These are phyloP conservation scores for Perca schrenkii DNA, from an alignment of 2,113 vertebrate genomes.

Conservation along the genomic window DNA sequence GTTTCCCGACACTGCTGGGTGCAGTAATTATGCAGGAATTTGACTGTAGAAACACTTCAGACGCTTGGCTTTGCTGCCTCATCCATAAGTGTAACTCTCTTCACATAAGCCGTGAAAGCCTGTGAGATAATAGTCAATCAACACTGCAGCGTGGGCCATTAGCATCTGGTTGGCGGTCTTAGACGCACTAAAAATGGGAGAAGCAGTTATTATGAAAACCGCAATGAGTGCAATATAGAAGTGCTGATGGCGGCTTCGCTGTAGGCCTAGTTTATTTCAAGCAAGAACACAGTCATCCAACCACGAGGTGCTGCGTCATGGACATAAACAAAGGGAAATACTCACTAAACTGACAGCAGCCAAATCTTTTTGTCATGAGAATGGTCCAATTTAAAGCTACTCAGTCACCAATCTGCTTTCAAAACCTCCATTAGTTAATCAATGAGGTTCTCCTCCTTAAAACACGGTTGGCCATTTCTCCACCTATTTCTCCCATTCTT, in stretches of 20 bases:
- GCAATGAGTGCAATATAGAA: slow-evolving; percentile 39
- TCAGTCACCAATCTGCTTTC: background rate
- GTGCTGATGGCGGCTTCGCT: slow-evolving; percentile 37
- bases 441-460: too few species aligned
- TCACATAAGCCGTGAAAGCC: slow-evolving; percentile 38
- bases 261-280: slow-evolving; percentile 49
- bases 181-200: slow-evolving; percentile 42
- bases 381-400: background rate
- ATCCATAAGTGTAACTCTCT: slow-evolving; percentile 14
- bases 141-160: slow-evolving; percentile 31
- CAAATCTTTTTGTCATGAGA: background rate
- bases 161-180: slow-evolving; percentile 44
- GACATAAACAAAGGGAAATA: slow-evolving; percentile 2
- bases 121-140: slow-evolving; percentile 52
- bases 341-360: background rate
- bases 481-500: background rate
- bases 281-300: slow-evolving; percentile 37
- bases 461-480: background rate
- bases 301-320: slow-evolving; percentile 30
- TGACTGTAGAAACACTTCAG: slow-evolving; percentile 31
- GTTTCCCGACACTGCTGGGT: slow-evolving; percentile 48
- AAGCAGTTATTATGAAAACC: slow-evolving; percentile 52
- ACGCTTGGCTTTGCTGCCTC: slow-evolving; percentile 33
- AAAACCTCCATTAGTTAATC: background rate
- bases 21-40: slow-evolving; percentile 63